These are phyloP conservation scores for Noctua comes DNA, from an alignment of 2,888 invertebrate species.

Conservation along the genomic window DNA sequence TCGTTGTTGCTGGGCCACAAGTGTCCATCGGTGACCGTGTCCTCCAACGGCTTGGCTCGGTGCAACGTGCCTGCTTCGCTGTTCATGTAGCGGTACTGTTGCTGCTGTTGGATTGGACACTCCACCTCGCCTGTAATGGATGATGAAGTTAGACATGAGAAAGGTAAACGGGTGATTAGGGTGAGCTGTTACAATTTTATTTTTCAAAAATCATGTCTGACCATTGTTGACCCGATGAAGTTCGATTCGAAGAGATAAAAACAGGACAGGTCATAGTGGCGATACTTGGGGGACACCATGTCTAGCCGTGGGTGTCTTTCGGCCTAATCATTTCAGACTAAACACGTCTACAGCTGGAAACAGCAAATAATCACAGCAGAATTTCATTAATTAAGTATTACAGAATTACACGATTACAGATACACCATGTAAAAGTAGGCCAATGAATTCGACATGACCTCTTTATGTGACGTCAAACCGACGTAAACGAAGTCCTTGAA, in stretches of 20 bases:
- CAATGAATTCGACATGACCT: conserved; percentile 46
- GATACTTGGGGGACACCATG: neutral
- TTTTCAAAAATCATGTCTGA: too few relatives aligned
- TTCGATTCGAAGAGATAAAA: neutral
- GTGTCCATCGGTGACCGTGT: conserved; percentile 88
- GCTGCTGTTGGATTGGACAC: conserved; percentile 89
- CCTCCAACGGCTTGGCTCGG: conserved; percentile 87
- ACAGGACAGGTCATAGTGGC: neutral
- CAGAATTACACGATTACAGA: neutral
- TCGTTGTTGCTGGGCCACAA: conserved; percentile 89
- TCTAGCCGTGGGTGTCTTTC: neutral
- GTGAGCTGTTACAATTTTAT: neutral
- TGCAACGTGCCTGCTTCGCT: conserved; percentile 88
- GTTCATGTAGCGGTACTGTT: conserved; percentile 90
- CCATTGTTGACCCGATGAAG: too few relatives aligned
- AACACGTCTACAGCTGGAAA: neutral
- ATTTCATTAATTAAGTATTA: conserved; percentile 5
- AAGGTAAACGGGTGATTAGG: neutral
- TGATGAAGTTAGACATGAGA: neutral
- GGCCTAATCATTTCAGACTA: neutral
- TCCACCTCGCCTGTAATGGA: conserved; percentile 86
- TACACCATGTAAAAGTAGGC: conserved; percentile 23
- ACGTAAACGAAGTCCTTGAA: conserved; percentile 52
- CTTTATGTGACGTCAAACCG: conserved; percentile 61
- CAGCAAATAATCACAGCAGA: too few relatives aligned